These are phyloP conservation scores for Coluber constrictor DNA, from an alignment of 2,797 vertebrate species.

Conservation along the genomic window DNA sequence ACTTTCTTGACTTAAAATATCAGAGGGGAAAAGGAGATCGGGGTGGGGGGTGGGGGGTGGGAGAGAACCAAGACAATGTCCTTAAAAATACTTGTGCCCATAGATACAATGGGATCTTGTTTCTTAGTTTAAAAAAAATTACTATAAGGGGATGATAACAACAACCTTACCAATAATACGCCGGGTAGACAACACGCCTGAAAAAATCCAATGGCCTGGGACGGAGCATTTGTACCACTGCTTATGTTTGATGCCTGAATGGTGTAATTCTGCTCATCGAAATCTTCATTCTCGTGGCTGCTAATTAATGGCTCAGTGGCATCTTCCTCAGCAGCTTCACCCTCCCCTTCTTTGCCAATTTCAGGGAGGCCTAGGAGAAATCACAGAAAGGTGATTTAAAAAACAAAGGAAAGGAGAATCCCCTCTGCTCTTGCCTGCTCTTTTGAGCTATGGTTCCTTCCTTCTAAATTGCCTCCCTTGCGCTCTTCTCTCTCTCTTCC, in stretches of 20 bases:
- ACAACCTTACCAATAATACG: slow-evolving; percentile 82
- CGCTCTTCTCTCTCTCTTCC: slow-evolving; percentile 56
- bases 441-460: slow-evolving; percentile 34
- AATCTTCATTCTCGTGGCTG: slow-evolving; percentile 72
- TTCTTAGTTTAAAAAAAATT: no score
- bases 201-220: slow-evolving; percentile 81
- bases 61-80: background rate
- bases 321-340: slow-evolving; percentile 69
- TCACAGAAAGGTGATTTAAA: slow-evolving; percentile 24
- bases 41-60: no score
- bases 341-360: slow-evolving; percentile 76
- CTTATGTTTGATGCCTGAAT: slow-evolving; percentile 68
- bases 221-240: slow-evolving; percentile 29
- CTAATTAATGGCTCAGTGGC: slow-evolving; percentile 86
- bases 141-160: background rate
- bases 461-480: slow-evolving; percentile 42
- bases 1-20: background rate
- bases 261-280: slow-evolving; percentile 67
- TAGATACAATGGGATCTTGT: background rate
- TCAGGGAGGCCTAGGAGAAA: slow-evolving; percentile 77
- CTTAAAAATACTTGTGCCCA: background rate
- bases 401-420: slow-evolving; percentile 1
- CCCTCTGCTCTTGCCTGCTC: slow-evolving; percentile 17
- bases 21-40: no score
- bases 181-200: slow-evolving; percentile 93